Evolutionary conservation across 2,797 vertebrate genomes (phyloP).

Genomic region (Gallinago nigripennis): DNA sequence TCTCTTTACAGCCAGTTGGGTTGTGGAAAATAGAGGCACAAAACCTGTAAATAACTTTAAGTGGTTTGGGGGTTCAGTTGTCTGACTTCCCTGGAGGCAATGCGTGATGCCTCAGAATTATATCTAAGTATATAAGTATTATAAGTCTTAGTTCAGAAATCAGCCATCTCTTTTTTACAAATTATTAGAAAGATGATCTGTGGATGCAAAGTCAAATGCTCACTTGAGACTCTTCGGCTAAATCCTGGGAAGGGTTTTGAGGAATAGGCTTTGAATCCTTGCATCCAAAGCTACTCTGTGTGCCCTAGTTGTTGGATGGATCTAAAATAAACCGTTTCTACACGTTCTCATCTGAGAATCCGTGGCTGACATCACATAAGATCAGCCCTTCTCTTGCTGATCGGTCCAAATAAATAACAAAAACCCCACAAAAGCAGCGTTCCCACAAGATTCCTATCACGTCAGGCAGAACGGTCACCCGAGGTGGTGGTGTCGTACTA

Average conservation of each 20-base stretch:
- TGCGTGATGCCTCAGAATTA: too few species aligned
- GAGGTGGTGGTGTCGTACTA: rapidly evolving
- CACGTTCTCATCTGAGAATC: neutral
- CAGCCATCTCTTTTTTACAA: neutral
- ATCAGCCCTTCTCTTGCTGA: neutral
- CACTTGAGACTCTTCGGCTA: neutral
- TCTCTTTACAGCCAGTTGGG: neutral
- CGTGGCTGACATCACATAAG: neutral
- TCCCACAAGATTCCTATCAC: neutral
- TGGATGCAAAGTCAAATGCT: neutral
- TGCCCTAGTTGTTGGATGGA: neutral
- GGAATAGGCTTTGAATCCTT: neutral
- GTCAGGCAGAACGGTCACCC: neutral
- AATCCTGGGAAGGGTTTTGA: neutral
- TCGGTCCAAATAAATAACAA: neutral
- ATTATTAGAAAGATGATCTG: neutral
- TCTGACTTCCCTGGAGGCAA: neutral
- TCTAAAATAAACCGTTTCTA: neutral
- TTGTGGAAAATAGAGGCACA: neutral
- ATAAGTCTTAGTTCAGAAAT: neutral
- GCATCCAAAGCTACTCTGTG: neutral
- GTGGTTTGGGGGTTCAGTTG: neutral
- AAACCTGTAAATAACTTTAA: neutral
- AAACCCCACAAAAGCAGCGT: neutral
- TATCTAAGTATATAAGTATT: neutral